Base-by-base conservation (phyloP, 2,888 invertebrate genomes). In the Papilio demoleus region DNA sequence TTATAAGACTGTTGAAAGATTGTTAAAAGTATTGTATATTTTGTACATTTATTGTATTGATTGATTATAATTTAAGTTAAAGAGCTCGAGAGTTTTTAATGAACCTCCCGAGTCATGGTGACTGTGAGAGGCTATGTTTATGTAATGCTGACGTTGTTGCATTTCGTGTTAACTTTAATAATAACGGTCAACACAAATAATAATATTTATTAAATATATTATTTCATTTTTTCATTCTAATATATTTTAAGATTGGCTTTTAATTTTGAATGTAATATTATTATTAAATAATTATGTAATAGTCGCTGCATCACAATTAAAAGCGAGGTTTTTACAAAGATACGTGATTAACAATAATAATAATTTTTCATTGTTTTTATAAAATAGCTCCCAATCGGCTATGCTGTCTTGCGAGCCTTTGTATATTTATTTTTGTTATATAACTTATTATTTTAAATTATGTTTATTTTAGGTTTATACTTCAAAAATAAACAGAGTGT, bases 1-100 rank as follows among this genome's bases (percentile, higher is more conserved):
- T 81, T 91, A 90, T 90, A 90, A 91, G 92, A 92, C 92, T 92
- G 92, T 92, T 92, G 86, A 89, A 88, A 88, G 84, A 88, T 90
- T 90, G 88, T 90, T 90, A 86, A 79, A 84, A 80, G 71, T 87
- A 87, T 88, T 91, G 90, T 89, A 90, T 89, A 89, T 90, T 86
- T 88, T 91, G 90, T 92, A 90, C 88, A 89, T 90, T 56, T 90
- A 85, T 84, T 86, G 82, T 88, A 88, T 86, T 84, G 80, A 84
- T 83, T 78, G 76, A 85, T 84, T 86, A 84, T 84, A 85, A 82
- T 79, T 82, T 86, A 87, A 88, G 85, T 85, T 87, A 75, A 82
- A 79, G 73, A 81, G 81, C 76, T 83, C 76, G 75, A 83, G 82
- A 83, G 80, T 82, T 71, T 72, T 73, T 71, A 72, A 72, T 71